Conservation (phyloP, 2,113 vertebrate species). For the Sinocyclocheilus rhinocerous region DNA sequence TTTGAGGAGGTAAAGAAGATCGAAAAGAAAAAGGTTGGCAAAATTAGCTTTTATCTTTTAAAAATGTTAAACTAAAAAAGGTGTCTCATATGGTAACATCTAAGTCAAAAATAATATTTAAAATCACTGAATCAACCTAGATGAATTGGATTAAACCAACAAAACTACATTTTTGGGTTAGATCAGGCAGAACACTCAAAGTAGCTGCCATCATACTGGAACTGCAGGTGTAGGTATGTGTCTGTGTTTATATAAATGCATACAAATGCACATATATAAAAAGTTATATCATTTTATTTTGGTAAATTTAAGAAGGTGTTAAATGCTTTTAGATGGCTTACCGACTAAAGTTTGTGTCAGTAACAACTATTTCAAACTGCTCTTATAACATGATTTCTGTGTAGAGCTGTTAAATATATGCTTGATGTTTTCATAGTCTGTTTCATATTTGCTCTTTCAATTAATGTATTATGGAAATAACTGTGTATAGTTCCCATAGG, state of each 20-base stretch:
- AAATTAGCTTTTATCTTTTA: background rate
- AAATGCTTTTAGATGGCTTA: background rate
- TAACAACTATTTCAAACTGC: too few relatives aligned
- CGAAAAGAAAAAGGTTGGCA: background rate
- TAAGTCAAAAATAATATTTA: background rate
- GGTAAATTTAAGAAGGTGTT: background rate
- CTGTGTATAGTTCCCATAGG: background rate
- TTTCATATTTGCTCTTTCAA: background rate
- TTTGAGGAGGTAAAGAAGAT: too few relatives aligned
- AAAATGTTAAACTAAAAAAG: background rate
- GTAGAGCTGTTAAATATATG: too few relatives aligned
- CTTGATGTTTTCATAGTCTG: too few relatives aligned
- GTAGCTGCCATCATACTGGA: background rate
- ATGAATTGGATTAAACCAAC: background rate
- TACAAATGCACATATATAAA: background rate
- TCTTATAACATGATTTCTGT: too few relatives aligned
- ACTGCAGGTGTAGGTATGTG: background rate
- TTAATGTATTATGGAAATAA: background rate
- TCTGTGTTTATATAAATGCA: background rate
- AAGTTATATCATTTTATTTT: background rate
- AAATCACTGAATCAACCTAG: background rate
- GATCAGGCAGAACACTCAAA: background rate
- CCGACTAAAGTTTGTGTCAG: background rate
- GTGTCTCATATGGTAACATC: background rate
- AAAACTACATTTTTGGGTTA: background rate